Conservation (phyloP, 2,888 invertebrate genomes). For the Cybosia mesomella region DNA sequence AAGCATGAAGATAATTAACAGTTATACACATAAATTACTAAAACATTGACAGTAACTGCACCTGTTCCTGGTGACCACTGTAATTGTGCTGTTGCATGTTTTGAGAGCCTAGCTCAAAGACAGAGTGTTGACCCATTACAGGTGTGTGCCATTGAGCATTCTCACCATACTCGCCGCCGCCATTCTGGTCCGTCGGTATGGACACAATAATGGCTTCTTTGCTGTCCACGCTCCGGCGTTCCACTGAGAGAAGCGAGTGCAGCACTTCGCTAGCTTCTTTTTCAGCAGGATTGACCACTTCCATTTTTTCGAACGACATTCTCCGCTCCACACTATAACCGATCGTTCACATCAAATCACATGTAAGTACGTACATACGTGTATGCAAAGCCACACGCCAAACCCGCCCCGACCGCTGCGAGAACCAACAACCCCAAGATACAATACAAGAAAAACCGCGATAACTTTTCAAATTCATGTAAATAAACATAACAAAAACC, state of each 20-base stretch:
- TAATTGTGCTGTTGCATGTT: slow-evolving; percentile 81
- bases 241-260: slow-evolving; percentile 89
- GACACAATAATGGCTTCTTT: slow-evolving; percentile 85
- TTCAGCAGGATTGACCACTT: slow-evolving; percentile 89
- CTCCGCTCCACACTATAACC: slow-evolving; percentile 77
- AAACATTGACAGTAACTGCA: slow-evolving; percentile 41
- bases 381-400: slow-evolving; percentile 76
- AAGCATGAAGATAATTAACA: not conserved
- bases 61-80: slow-evolving; percentile 85
- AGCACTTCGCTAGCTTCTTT: slow-evolving; percentile 91
- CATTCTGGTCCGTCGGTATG: slow-evolving; percentile 80
- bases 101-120: slow-evolving; percentile 79
- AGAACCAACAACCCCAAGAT: slow-evolving; percentile 67
- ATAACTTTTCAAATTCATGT: slow-evolving; percentile 87
- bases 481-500: slow-evolving; percentile 88
- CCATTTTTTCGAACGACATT: slow-evolving; percentile 87
- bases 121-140: slow-evolving; percentile 86
- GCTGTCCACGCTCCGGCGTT: slow-evolving; percentile 88
- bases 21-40: not conserved
- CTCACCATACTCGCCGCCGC: slow-evolving; percentile 82
- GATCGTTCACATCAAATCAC: slow-evolving; percentile 82
- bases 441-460: slow-evolving; percentile 82
- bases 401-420: slow-evolving; percentile 76
- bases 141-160: slow-evolving; percentile 89
- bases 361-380: slow-evolving; percentile 79